phyloP scores from a whole-genome alignment of 2,797 vertebrate genomes.

The Xyrichtys novacula region DNA sequence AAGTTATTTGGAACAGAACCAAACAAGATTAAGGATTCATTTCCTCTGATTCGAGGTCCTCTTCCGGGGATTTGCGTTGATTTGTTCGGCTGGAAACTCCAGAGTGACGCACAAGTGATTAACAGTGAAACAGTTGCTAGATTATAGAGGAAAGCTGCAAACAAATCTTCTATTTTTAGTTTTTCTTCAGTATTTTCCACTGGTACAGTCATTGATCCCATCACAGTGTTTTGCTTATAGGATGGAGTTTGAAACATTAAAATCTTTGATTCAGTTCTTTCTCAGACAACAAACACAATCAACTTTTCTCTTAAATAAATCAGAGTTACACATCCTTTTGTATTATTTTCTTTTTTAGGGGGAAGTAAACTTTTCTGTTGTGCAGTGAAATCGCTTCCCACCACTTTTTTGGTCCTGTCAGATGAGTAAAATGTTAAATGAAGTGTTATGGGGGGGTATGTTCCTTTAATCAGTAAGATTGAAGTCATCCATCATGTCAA shows the following conservation, averaged over 20 bases:
- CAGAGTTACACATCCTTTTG: not conserved
- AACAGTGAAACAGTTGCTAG: conserved; percentile 42
- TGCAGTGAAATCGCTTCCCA: conserved; percentile 13
- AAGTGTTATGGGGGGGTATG: conserved; percentile 55
- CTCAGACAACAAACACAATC: conserved; percentile 1
- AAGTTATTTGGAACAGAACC: conserved; percentile 75
- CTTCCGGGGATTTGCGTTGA: conserved; percentile 68
- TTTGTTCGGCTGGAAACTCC: conserved; percentile 53
- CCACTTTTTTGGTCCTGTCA: conserved; percentile 29
- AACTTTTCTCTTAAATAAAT: conserved; percentile 5
- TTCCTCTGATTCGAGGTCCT: conserved; percentile 68
- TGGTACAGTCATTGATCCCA: conserved; percentile 23
- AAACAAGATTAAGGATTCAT: conserved; percentile 77
- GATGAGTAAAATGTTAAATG: conserved; percentile 60
- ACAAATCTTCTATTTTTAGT: conserved; percentile 40
- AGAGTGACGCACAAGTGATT: conserved; percentile 57
- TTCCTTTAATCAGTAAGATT: conserved; percentile 75
- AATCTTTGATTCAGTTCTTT: not conserved
- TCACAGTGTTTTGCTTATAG: conserved; percentile 22
- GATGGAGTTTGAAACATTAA: not conserved
- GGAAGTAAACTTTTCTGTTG: conserved; percentile 5
- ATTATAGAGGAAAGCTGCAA: conserved; percentile 43
- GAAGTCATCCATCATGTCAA: conserved; percentile 76
- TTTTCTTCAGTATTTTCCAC: conserved; percentile 21
- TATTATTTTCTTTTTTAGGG: too few relatives aligned